These are phyloP conservation scores for Ridgeia piscesae DNA, from an alignment of 1,140 invertebrate genomes.

Conservation along the genomic window DNA sequence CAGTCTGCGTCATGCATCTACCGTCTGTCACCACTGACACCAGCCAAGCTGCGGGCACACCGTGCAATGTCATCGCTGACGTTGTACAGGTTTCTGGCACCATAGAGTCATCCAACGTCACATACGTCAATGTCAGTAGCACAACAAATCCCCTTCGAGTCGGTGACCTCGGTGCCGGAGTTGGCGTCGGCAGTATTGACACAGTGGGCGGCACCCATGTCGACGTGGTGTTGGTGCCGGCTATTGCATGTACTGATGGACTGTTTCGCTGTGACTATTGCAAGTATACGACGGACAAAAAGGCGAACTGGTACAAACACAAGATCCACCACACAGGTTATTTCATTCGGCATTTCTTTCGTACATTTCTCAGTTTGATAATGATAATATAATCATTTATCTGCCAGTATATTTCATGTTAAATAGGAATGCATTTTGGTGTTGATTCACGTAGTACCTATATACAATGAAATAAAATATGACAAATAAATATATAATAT, in stretches of 20 bases:
- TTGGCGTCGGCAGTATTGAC: neutral
- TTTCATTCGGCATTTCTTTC: neutral
- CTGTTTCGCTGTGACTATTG: constrained; percentile 40
- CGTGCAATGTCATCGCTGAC: neutral
- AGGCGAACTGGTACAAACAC: constrained; percentile 52
- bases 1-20: neutral
- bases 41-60: neutral
- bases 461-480: too few relatives aligned
- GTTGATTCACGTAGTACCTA: too few relatives aligned
- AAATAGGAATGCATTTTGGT: too few relatives aligned
- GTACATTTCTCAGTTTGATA: neutral
- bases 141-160: too few relatives aligned
- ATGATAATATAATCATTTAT: too few relatives aligned
- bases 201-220: neutral
- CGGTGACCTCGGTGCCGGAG: too few relatives aligned
- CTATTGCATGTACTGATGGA: neutral
- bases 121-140: too few relatives aligned
- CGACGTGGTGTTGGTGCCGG: neutral
- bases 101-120: neutral
- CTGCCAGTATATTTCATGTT: too few relatives aligned
- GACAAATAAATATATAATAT: too few relatives aligned
- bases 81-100: neutral
- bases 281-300: constrained; percentile 45
- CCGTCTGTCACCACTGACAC: neutral
- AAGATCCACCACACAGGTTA: constrained; percentile 47